Evolutionary conservation across 1,140 invertebrate genomes (phyloP).

Genomic region (Bursaphelenchus mucronatus): DNA sequence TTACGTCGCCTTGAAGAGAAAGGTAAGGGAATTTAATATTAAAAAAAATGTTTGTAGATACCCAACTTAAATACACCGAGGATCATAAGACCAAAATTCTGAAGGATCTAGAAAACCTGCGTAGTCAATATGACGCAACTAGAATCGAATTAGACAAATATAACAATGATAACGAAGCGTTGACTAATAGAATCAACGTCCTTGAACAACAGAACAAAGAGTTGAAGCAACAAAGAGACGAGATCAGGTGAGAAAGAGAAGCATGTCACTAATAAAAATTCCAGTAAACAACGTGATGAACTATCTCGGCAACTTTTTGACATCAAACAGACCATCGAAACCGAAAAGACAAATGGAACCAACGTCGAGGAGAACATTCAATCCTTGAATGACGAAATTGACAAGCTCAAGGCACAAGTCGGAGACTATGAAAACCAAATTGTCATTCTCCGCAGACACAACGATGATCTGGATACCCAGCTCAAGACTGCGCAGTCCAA

Average conservation of each 20-base stretch:
- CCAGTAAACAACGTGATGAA: constrained; percentile 57
- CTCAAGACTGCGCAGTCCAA: constrained; percentile 57
- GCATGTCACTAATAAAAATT: constrained; percentile 1
- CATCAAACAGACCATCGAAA: constrained; percentile 43
- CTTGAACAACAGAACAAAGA: constrained; percentile 55
- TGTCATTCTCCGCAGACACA: constrained; percentile 53
- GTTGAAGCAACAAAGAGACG: constrained; percentile 56
- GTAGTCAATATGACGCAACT: constrained; percentile 42
- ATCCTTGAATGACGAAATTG: constrained; percentile 51
- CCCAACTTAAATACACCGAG: constrained; percentile 46
- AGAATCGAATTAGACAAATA: constrained; percentile 43
- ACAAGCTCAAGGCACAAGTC: constrained; percentile 48
- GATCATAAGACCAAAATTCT: constrained; percentile 36
- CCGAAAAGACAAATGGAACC: constrained; percentile 39
- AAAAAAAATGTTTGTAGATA: constrained; percentile 36
- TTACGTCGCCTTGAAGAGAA: constrained; percentile 53
- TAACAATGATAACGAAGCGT: constrained; percentile 42
- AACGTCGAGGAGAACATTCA: constrained; percentile 34
- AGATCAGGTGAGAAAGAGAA: constrained; percentile 34
- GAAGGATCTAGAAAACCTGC: constrained; percentile 43
- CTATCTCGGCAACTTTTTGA: constrained; percentile 46
- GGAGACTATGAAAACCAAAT: constrained; percentile 55
- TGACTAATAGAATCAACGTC: constrained; percentile 36
- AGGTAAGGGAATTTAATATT: constrained; percentile 30
- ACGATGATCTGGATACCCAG: constrained; percentile 59